Evolutionary conservation across 2,797 vertebrate species (phyloP).

Genomic region (Ibycter americanus): DNA sequence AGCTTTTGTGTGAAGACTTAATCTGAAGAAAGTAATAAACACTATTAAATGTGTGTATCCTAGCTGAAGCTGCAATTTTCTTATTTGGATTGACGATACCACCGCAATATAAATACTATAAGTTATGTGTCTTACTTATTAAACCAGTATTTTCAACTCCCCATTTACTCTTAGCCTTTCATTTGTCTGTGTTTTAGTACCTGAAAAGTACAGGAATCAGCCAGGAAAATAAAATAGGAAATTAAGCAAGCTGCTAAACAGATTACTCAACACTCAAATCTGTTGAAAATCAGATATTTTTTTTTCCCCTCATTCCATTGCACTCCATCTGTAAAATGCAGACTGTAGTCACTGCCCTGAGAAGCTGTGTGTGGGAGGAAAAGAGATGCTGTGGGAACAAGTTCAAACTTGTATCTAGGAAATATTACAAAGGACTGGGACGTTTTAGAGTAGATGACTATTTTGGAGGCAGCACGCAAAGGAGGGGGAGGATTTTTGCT

Average conservation of each 20-base stretch:
- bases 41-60: neutral
- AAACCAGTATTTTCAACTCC: neutral
- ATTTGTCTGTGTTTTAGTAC: neutral
- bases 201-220: neutral
- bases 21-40: neutral
- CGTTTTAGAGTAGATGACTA: neutral
- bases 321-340: neutral
- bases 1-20: neutral
- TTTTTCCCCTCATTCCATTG: fast-evolving
- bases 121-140: neutral
- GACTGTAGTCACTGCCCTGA: neutral
- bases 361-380: neutral
- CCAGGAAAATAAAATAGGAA: neutral
- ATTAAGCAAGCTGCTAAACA: neutral
- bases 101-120: neutral
- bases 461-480: fast-evolving
- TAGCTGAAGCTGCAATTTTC: neutral
- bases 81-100: neutral
- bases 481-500: neutral
- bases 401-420: neutral
- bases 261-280: neutral
- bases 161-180: neutral
- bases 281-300: neutral
- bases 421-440: neutral
- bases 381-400: neutral